Evolutionary conservation across 2,797 vertebrate species (phyloP).

Genomic region (Lepilemur ruficaudatus): DNA sequence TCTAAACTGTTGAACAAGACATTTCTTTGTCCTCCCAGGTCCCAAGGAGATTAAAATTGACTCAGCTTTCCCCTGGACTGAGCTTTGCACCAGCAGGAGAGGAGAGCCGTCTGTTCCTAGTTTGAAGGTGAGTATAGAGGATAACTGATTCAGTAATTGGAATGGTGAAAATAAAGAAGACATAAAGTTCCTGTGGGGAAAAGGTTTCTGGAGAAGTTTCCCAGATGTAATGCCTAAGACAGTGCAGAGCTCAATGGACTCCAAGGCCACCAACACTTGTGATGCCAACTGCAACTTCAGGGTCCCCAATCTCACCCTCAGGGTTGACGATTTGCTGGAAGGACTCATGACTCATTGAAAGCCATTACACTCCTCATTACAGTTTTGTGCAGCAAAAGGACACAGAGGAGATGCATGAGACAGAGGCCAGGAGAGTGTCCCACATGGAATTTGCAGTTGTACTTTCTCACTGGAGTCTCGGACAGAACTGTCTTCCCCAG

Average conservation of each 20-base stretch:
- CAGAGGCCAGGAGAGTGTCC: background rate
- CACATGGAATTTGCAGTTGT: background rate
- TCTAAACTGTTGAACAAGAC: background rate
- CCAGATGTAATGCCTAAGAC: background rate
- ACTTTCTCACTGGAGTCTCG: too few relatives aligned
- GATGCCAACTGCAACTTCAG: background rate
- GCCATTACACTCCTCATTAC: background rate
- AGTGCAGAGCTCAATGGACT: background rate
- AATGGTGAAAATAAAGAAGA: background rate
- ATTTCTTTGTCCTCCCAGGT: background rate
- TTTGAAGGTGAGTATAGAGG: background rate
- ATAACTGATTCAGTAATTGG: background rate
- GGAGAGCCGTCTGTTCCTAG: background rate
- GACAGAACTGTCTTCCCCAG: background rate
- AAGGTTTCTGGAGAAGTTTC: background rate
- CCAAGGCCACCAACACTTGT: background rate
- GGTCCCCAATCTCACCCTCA: background rate
- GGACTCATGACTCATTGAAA: background rate
- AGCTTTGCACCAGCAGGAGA: background rate
- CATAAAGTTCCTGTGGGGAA: background rate
- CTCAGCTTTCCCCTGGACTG: background rate
- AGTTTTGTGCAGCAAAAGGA: background rate
- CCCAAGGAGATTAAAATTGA: background rate
- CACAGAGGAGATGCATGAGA: fast-evolving
- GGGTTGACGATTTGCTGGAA: background rate